Percentiles rank a stretch among this genome's conserved stretches.
phyloP scores from a whole-genome alignment of 2,797 vertebrate species.

The Potorous gilbertii region DNA sequence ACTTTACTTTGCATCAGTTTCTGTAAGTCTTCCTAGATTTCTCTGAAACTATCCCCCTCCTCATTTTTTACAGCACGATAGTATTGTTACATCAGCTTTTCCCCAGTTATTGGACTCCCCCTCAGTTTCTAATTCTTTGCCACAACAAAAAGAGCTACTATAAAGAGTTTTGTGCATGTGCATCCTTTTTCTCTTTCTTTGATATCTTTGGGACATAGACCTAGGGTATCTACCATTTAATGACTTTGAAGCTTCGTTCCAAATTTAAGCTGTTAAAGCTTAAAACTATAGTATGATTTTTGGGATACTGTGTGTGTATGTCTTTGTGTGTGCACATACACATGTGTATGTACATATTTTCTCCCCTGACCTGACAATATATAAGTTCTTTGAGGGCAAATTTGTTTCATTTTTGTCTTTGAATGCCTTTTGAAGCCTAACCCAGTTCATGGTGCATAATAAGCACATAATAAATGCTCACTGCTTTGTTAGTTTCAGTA shows the following conservation, averaged over 20 bases:
- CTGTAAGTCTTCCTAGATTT: neutral
- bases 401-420: neutral
- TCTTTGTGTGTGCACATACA: neutral
- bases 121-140: neutral
- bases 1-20: neutral
- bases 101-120: neutral
- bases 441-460: neutral
- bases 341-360: neutral
- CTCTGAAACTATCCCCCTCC: neutral
- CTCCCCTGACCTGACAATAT: neutral
- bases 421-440: neutral
- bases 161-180: neutral
- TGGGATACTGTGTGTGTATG: neutral
- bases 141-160: neutral
- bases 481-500: neutral
- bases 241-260: neutral
- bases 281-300: neutral
- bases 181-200: neutral
- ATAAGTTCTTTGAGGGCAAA: neutral
- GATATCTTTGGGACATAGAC: neutral
- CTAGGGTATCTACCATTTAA: neutral
- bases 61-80: neutral
- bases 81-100: neutral
- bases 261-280: neutral
- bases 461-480: neutral